A percentile compares a stretch with the other conserved stretches of the same genome.
These are phyloP conservation scores for Merluccius polli DNA, from an alignment of 2,797 vertebrate genomes.

Conservation along the genomic window DNA sequence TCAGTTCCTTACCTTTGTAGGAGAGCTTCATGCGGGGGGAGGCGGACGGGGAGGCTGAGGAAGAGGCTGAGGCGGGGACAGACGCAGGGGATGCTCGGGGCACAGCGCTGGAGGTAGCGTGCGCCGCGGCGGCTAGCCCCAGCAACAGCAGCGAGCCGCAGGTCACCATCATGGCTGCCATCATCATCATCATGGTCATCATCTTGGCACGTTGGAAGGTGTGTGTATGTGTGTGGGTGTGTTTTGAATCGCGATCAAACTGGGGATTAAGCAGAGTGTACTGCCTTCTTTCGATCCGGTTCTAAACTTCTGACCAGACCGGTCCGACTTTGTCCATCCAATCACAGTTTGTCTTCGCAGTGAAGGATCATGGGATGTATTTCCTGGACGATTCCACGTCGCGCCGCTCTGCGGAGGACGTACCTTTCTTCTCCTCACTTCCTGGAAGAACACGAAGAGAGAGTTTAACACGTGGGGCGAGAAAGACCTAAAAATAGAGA, in stretches of 20 bases:
- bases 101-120: conserved; percentile 48
- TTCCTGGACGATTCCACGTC: not conserved
- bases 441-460: not conserved
- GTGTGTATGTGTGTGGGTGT: not conserved
- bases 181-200: conserved; percentile 70
- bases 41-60: conserved; percentile 20
- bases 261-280: too few species aligned
- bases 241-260: not conserved
- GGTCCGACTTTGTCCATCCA: not conserved
- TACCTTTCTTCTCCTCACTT: not conserved
- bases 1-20: conserved; percentile 71
- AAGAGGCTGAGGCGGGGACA: conserved; percentile 32
- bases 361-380: not conserved
- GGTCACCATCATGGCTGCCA: conserved; percentile 58
- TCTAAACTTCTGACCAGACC: too few species aligned
- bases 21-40: conserved; percentile 79
- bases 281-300: too few species aligned
- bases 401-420: not conserved
- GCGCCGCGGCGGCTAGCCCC: conserved; percentile 55
- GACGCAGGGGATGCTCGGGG: conserved; percentile 33
- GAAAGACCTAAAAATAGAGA: not conserved
- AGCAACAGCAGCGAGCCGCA: conserved; percentile 67
- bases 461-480: not conserved
- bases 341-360: not conserved
- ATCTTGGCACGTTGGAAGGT: conserved; percentile 38